Conservation (phyloP, 1,140 invertebrate species). For the Drosophila neocordata region DNA sequence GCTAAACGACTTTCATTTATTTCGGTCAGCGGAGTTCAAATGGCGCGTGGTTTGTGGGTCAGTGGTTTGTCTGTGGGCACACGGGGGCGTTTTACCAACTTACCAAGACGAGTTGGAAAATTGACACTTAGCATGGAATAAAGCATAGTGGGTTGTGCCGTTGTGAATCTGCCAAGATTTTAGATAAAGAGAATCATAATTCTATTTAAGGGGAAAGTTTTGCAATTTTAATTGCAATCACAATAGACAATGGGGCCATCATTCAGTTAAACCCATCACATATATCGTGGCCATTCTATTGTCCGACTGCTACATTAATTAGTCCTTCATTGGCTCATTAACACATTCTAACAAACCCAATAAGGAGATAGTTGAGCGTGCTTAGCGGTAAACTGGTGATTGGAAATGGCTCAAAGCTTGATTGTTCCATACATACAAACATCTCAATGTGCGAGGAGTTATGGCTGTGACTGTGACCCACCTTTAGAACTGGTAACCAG, state of each 20-base stretch:
- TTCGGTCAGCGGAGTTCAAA: slow-evolving; percentile 69
- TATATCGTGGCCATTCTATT: neutral
- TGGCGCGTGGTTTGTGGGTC: slow-evolving; percentile 74
- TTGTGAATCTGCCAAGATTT: slow-evolving; percentile 13
- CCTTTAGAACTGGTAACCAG: slow-evolving; percentile 67
- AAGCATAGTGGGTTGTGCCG: slow-evolving; percentile 40
- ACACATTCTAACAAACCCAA: slow-evolving; percentile 62
- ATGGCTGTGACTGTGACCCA: slow-evolving; percentile 78
- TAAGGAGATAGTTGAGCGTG: slow-evolving; percentile 60
- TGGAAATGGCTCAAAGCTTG: slow-evolving; percentile 61
- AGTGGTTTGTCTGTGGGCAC: slow-evolving; percentile 27
- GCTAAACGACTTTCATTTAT: slow-evolving; percentile 67
- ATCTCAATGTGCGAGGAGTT: slow-evolving; percentile 49
- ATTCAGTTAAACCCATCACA: neutral
- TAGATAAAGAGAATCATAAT: neutral
- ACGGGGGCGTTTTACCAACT: neutral
- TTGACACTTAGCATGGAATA: slow-evolving; percentile 50
- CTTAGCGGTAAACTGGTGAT: slow-evolving; percentile 71
- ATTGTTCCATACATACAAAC: slow-evolving; percentile 31
- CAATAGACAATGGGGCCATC: slow-evolving; percentile 3
- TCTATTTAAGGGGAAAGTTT: slow-evolving; percentile 1
- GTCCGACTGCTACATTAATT: slow-evolving; percentile 21
- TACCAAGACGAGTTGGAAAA: slow-evolving; percentile 33
- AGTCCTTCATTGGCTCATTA: slow-evolving; percentile 55
- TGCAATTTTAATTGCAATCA: slow-evolving; percentile 8